These are phyloP conservation scores for Nothura maculosa DNA, from an alignment of 2,797 vertebrate genomes.

Conservation along the genomic window DNA sequence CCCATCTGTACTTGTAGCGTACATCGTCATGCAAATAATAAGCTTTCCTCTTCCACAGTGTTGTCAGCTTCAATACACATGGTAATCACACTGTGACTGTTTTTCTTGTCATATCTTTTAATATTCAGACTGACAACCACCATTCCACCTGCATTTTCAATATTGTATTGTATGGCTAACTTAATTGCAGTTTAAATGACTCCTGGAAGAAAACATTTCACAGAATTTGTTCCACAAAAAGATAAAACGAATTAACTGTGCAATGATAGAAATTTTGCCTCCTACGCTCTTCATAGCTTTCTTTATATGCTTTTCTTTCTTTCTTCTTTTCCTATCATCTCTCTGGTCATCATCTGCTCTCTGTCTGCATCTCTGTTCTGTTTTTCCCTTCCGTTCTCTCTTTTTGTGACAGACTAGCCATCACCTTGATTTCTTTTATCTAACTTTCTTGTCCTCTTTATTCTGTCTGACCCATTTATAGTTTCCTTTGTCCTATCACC, in stretches of 20 bases:
- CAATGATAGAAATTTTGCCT: background rate
- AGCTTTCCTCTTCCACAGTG: background rate
- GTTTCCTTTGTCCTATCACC: background rate
- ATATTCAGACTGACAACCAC: background rate
- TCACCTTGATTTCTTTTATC: background rate
- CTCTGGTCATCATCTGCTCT: background rate
- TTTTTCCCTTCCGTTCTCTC: background rate
- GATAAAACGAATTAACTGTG: background rate
- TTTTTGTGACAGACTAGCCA: background rate
- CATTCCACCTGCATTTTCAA: background rate
- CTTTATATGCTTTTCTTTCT: background rate
- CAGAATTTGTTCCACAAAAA: background rate
- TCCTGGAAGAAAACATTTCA: slow-evolving; percentile 15
- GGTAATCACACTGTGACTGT: background rate
- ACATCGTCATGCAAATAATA: background rate
- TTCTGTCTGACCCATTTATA: background rate
- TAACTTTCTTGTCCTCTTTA: background rate
- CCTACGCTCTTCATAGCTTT: background rate
- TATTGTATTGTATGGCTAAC: background rate
- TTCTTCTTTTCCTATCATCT: background rate
- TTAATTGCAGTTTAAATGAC: background rate
- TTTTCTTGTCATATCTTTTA: background rate
- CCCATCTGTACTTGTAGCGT: background rate
- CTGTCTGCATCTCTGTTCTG: background rate
- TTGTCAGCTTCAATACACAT: fast-evolving